phyloP scores from a whole-genome alignment of 2,797 vertebrate genomes.

The Urophycis tenuis region DNA sequence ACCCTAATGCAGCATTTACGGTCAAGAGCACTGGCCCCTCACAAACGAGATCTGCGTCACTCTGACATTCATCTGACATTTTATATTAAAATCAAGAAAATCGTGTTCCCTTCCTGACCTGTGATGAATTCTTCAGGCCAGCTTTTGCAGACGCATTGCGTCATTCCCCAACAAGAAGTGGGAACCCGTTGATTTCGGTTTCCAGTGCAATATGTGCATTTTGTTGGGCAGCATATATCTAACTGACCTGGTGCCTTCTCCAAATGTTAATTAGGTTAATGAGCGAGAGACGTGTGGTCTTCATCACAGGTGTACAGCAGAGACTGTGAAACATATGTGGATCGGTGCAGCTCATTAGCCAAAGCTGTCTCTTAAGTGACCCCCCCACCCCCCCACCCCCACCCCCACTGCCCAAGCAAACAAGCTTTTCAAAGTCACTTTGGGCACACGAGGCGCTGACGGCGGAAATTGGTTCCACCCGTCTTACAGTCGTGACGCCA shows the following conservation, averaged over 20 bases:
- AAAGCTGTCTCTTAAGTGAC: neutral
- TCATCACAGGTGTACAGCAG: neutral
- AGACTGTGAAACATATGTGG: neutral
- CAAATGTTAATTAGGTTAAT: neutral
- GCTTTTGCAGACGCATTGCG: neutral
- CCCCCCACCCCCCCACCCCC: too few species aligned
- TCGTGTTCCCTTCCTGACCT: neutral
- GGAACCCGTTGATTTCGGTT: neutral
- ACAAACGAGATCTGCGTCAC: slow-evolving; percentile 18
- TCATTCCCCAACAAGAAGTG: neutral
- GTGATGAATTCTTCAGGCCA: neutral
- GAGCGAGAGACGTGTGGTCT: too few species aligned
- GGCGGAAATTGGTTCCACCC: too few species aligned
- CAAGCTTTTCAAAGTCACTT: too few species aligned
- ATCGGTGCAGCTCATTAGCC: too few species aligned
- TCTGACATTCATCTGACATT: slow-evolving; percentile 20
- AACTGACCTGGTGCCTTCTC: neutral
- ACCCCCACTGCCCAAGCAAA: too few species aligned
- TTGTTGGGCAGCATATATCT: neutral
- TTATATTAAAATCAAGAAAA: slow-evolving; percentile 1
- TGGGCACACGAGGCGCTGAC: too few species aligned
- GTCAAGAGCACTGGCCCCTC: neutral
- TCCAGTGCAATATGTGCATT: neutral
- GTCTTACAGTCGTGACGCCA: neutral
- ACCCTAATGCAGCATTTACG: neutral